A percentile compares a stretch with the other conserved stretches of the same genome.
Evolutionary conservation across 2,113 vertebrate genomes (phyloP).

Genomic region (Petrocephalus zakoni): DNA sequence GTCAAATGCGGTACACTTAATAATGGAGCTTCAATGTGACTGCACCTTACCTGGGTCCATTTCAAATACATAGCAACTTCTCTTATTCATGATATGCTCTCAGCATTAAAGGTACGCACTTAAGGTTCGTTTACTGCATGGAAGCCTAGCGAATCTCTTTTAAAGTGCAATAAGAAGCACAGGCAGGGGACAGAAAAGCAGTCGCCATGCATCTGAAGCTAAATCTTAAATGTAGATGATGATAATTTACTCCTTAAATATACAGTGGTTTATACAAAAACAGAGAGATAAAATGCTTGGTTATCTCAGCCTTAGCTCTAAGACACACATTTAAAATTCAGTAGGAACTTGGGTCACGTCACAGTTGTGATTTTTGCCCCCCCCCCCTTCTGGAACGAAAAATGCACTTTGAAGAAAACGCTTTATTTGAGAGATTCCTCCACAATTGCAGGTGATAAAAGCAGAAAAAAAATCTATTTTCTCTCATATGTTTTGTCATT

Average conservation of each 20-base stretch:
- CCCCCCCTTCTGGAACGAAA: background rate
- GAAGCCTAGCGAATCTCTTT: background rate
- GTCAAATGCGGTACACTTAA: background rate
- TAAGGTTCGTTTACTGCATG: background rate
- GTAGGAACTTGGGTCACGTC: slow-evolving; percentile 1
- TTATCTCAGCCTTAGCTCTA: slow-evolving; percentile 6
- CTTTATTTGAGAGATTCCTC: slow-evolving; percentile 1
- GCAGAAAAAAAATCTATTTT: background rate
- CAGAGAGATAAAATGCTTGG: background rate
- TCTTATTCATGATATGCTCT: background rate
- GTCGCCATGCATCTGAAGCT: background rate
- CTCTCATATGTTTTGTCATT: slow-evolving; percentile 11
- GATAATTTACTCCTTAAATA: slow-evolving; percentile 12
- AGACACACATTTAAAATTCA: background rate
- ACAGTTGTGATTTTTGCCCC: background rate
- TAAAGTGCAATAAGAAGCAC: background rate
- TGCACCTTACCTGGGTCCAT: too few species aligned
- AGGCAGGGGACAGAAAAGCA: background rate
- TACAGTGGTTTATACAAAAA: background rate
- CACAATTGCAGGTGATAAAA: slow-evolving; percentile 8
- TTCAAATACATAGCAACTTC: background rate
- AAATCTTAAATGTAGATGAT: background rate
- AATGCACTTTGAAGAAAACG: slow-evolving; percentile 15
- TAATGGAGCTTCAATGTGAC: too few species aligned
- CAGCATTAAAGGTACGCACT: background rate